Base-by-base conservation (phyloP, 1,140 invertebrate species). In the Goniozus legneri region DNA sequence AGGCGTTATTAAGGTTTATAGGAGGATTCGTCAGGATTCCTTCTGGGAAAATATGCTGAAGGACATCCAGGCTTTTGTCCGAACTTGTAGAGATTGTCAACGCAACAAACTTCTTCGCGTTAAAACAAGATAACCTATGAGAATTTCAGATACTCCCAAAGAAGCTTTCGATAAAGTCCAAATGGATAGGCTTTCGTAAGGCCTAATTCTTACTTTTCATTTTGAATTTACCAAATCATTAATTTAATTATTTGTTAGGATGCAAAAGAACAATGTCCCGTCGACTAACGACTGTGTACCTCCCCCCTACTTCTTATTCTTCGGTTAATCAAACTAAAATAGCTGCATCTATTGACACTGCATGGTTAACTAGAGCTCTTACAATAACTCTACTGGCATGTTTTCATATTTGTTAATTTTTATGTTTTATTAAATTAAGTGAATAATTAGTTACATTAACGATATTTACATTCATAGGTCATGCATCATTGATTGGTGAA, bases 321-420 rank as follows among this genome's bases (percentile, higher is more conserved):
- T 36, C 15, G n/a, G 14, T 10, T 18, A 21, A 12, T 16, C 2
- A 8, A 12, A 38, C 14, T 8, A 21, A 20, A 20, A 20, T 13
- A 2, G 8, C 14, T 38, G 44, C n/a, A 32, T 47, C 27, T 8
- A 39, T 20, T 24, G 37, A 34, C 22, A 20, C 37, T 47, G 45
- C 45, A 31, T 47, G 20, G 37, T 12, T 20, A 18, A 45, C 39
- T n/a, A 40, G 38, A 39, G 34, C 34, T 31, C 44, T 16, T 8
- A 40, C 19, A 39, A 47, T 21, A 47, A 37, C 34, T 33, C 13
- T 15, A 47, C 36, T 47, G 37, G 45, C 40, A 40, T 8, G 24
- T 18, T 6, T 4, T 27, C 10, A 27, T 6, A 6, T 6, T 6
- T 27, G 10, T 6, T 27, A 10, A 27, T 27, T 27, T 10, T 33